Evolutionary conservation across 1,140 invertebrate genomes (phyloP), one percentile per base, ranked within the genome.

Genomic region (Helicoverpa armigera): DNA sequence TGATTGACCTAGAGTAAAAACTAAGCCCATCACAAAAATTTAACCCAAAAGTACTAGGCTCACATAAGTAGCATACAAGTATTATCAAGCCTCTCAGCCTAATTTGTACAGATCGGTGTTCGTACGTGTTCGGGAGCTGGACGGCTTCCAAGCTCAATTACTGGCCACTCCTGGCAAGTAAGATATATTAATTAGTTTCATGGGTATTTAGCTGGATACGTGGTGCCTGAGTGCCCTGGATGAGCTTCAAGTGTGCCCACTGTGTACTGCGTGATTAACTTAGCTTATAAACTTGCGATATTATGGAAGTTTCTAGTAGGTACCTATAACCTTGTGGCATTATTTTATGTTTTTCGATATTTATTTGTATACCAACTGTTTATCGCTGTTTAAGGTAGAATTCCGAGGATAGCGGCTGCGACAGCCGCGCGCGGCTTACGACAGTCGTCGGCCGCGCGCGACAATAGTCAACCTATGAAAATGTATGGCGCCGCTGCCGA

Each of bases 61-160:
- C 18, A 23, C 18, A 53, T 51, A 23, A 70, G 50, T 53, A 53
- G 12, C 16, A 53, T 2, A 53, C 18, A 51, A 50, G 16, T 70
- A 11, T 12, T 53, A 29, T 51, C 69, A 72, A 72, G 50, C 48
- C n/a, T 54, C 50, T 54, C 18, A 31, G 12, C 10, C 72, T 74
- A 75, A 60, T 75, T 75, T 75, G 72, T 61, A 50, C 72, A 31
- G 58, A 75, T 75, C 31, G 56, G 72, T 61, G 58, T 50, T 60
- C 3, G 5, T 61, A 60, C 56, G 56, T 75, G 72, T 60, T 16
- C 9, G 11, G 9, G 54, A 13, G 29, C 29, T 58, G 67, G 67
- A 70, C 50, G 67, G 16, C 18, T 70, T 70, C 67, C 67, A 70
- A 70, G 18, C 67, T 11, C 67, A 53, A 70, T 70, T 70, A 54